phyloP scores from a whole-genome alignment of 2,888 invertebrate genomes.

The Volucella inflata region DNA sequence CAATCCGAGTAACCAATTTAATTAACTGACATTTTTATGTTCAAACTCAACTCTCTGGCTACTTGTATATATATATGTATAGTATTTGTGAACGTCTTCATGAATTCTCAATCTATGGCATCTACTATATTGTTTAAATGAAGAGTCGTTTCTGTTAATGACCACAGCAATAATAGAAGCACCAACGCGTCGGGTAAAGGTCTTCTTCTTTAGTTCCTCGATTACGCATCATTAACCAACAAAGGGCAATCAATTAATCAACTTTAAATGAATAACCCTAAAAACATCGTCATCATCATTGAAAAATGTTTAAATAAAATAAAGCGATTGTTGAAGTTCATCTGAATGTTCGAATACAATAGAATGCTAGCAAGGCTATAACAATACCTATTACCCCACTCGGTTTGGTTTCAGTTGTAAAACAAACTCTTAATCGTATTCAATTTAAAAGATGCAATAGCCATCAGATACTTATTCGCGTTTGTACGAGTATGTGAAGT shows the following conservation, averaged over 20 bases:
- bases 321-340: neutral
- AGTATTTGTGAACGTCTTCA: neutral
- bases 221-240: constrained; percentile 59
- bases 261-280: constrained; percentile 33
- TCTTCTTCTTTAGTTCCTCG: constrained; percentile 10
- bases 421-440: neutral
- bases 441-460: neutral
- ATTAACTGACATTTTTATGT: constrained; percentile 39
- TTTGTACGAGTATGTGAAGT: too few species aligned
- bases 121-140: constrained; percentile 24
- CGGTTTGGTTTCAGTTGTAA: neutral
- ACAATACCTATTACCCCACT: neutral
- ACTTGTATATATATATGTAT: neutral
- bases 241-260: constrained; percentile 48
- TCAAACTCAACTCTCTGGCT: neutral
- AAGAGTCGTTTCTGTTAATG: constrained; percentile 60
- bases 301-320: neutral
- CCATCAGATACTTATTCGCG: too few species aligned
- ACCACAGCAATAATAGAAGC: constrained; percentile 10
- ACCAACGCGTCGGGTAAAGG: constrained; percentile 12
- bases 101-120: constrained; percentile 6
- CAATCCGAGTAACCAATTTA: constrained; percentile 43
- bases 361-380: neutral
- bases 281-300: constrained; percentile 17
- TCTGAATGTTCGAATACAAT: neutral